phyloP scores from a whole-genome alignment of 2,888 invertebrate genomes.

The Frankliniella intonsa region DNA sequence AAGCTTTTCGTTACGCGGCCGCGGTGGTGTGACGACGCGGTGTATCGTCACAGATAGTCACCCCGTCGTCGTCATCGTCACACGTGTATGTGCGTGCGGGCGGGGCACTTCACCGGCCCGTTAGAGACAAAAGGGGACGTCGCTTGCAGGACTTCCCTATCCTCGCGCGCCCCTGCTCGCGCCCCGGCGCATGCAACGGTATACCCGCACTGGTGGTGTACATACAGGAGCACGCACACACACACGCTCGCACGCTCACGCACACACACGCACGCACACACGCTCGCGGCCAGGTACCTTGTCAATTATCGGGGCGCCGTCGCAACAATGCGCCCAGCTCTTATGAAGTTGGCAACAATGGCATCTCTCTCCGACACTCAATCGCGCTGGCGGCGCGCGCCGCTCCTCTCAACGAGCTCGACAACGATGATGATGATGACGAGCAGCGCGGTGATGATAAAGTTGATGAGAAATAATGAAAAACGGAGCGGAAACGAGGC shows the following conservation, averaged over 20 bases:
- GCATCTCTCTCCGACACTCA: not conserved
- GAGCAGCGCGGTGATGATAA: not conserved
- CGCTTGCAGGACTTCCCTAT: not conserved
- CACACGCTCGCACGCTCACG: not conserved
- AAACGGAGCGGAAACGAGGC: slow-evolving; percentile 7
- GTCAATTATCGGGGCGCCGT: slow-evolving; percentile 13
- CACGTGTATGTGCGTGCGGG: too few species aligned
- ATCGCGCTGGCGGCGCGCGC: not conserved
- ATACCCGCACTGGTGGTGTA: not conserved
- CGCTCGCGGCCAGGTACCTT: not conserved
- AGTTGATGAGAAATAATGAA: not conserved
- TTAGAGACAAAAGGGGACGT: not conserved
- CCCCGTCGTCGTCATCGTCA: too few species aligned
- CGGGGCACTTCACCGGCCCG: too few species aligned
- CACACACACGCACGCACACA: not conserved
- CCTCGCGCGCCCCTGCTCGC: not conserved
- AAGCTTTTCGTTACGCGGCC: too few species aligned
- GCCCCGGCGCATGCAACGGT: not conserved
- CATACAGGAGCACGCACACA: not conserved
- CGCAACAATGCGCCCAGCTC: not conserved
- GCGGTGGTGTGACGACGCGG: too few species aligned
- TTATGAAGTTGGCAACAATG: slow-evolving; percentile 22
- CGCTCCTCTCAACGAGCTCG: not conserved
- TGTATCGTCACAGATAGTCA: too few species aligned
- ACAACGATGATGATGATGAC: not conserved